Evolutionary conservation across 2,797 vertebrate genomes (phyloP).

Genomic region (Sebastes vulpes): DNA sequence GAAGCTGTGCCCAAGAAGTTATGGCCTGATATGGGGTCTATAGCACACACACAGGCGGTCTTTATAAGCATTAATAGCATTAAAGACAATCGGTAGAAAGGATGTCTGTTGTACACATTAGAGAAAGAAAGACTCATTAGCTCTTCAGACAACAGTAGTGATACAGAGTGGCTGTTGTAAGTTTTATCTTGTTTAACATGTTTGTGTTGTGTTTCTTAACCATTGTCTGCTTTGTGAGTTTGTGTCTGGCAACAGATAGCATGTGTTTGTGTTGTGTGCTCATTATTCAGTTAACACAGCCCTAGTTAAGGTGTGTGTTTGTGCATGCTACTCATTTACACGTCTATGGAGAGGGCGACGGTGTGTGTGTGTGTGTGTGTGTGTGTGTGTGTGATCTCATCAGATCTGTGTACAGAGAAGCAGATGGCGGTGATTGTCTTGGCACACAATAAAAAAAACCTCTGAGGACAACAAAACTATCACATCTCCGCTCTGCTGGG

Average conservation of each 20-base stretch:
- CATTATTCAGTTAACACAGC: constrained; percentile 30
- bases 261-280: neutral
- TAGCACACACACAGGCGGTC: neutral
- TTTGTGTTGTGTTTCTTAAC: neutral
- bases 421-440: constrained; percentile 77
- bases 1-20: constrained; percentile 1
- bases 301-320: constrained; percentile 20
- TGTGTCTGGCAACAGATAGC: neutral
- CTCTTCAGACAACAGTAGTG: neutral
- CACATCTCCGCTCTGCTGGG: constrained; percentile 49
- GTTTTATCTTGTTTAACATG: neutral
- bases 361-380: neutral
- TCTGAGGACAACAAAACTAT: constrained; percentile 47
- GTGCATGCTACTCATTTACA: constrained; percentile 9
- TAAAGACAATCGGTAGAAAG: neutral
- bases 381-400: constrained; percentile 38
- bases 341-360: constrained; percentile 1
- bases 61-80: constrained; percentile 11
- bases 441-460: constrained; percentile 44
- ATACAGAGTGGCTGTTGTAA: neutral
- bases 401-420: constrained; percentile 56
- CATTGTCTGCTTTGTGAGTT: neutral
- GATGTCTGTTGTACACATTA: neutral
- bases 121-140: constrained; percentile 5
- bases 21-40: neutral